Evolutionary conservation across 2,888 invertebrate species (phyloP), one percentile per base, ranked within the genome.

Genomic region (Sialis lutaria): DNA sequence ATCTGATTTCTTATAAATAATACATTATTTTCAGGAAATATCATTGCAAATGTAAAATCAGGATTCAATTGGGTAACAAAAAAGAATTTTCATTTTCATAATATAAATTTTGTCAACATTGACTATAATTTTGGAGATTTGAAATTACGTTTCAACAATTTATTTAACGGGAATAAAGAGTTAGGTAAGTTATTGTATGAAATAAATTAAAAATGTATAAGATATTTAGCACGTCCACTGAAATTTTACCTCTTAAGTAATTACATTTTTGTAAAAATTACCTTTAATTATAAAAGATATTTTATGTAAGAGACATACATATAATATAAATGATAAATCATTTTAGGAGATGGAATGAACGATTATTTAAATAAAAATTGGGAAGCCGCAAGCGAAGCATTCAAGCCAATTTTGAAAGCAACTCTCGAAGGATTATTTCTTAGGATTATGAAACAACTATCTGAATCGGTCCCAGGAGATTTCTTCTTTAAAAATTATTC

Each of bases 81-180:
- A 58, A 75, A 75, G 51, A 74, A 70, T 12, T 75, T 73, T 47
- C 68, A 74, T 40, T 82, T 82, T 60, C 82, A 79, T 64, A 79
- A 81, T 58, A 74, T 82, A 1, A 78, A 77, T 46, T 69, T 63
- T 48, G 74, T 75, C 3, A 75, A 74, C 55, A 79, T 82, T 1
- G 74, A 78, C 57, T 74, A 79, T 57, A 63, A 68, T 9, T 73
- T 81, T 44, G 78, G 74, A 31, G 75, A 75, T 13, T 63, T 81
- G 44, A 72, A 69, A 59, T 62, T 80, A 50, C 67, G 75, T 46
- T 73, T 81, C 69, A 69, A 74, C 43, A 79, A 81, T 62, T 63
- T 82, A 32, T 80, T 81, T 56, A 79, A 81, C 57, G 82, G 82
- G 46, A 77, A 78, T 49, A 75, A 78, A 60, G 73, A 77, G 39